These are phyloP conservation scores for Rambutsinella grinnellia DNA, from an alignment of 2,888 invertebrate species.

Conservation along the genomic window DNA sequence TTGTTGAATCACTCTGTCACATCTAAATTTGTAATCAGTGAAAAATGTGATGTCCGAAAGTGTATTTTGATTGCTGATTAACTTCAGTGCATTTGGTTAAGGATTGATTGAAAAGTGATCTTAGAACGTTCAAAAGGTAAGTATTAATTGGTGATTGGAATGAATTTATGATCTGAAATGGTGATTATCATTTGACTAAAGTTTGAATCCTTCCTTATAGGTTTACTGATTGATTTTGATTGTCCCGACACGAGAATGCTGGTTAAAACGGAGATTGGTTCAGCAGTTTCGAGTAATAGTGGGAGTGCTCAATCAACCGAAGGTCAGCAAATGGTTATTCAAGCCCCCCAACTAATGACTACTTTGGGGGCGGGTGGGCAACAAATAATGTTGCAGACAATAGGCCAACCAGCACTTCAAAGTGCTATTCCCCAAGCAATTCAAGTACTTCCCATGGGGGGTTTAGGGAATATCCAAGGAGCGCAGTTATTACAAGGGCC, in stretches of 20 bases:
- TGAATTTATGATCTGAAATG: background rate
- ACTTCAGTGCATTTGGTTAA: no score
- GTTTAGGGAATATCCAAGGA: constrained; percentile 68
- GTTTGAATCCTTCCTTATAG: no score
- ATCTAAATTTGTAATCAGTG: no score
- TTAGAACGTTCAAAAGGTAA: no score
- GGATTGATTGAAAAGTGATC: no score
- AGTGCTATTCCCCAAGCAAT: constrained; percentile 60
- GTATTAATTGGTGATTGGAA: background rate
- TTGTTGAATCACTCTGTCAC: no score
- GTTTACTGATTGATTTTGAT: background rate
- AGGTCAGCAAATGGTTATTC: constrained; percentile 29
- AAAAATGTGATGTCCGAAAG: no score
- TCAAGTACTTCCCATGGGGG: constrained; percentile 62
- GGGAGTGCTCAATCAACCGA: constrained; percentile 20
- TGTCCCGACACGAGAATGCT: background rate
- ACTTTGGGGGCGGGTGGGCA: constrained; percentile 37
- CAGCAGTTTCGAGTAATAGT: constrained; percentile 23
- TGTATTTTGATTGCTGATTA: no score
- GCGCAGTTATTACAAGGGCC: constrained; percentile 90
- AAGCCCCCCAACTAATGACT: constrained; percentile 30
- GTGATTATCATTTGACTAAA: background rate
- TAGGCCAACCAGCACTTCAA: constrained; percentile 61
- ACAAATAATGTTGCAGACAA: constrained; percentile 40
- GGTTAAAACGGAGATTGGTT: background rate